These are phyloP conservation scores for Pogonognathellus flavescens DNA, from an alignment of 1,140 invertebrate genomes.

Conservation along the genomic window DNA sequence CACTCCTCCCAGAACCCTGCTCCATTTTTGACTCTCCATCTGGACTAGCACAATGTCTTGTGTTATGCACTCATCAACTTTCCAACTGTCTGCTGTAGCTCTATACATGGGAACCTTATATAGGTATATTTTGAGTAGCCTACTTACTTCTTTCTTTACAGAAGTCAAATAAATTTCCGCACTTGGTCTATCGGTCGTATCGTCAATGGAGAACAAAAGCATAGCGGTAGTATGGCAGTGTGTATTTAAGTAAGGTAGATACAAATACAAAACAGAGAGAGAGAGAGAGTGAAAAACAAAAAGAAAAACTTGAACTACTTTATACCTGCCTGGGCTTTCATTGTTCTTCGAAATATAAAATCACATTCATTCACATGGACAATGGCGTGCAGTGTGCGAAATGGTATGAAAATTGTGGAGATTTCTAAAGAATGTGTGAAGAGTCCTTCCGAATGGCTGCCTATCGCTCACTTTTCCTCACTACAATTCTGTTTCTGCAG, in stretches of 20 bases:
- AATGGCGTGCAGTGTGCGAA: background rate
- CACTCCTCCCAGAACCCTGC: background rate
- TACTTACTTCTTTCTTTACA: slow-evolving; percentile 2
- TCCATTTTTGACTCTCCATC: background rate
- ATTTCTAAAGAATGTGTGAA: background rate
- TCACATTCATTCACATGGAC: too few species aligned
- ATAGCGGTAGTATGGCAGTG: background rate
- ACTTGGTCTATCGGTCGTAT: background rate
- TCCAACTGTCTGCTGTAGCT: background rate
- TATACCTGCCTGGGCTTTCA: background rate
- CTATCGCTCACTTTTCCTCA: slow-evolving; percentile 2
- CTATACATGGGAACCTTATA: background rate
- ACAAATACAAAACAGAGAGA: background rate
- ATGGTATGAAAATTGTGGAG: background rate
- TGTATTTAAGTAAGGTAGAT: background rate
- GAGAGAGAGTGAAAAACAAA: slow-evolving; percentile 1
- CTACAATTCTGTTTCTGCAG: background rate
- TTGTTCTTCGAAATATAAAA: background rate
- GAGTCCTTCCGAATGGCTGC: background rate
- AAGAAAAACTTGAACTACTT: slow-evolving; percentile 10
- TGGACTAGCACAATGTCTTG: background rate
- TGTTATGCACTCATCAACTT: background rate
- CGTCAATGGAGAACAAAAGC: background rate
- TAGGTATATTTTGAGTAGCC: too few species aligned
- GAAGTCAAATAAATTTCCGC: slow-evolving; percentile 57